Conservation (phyloP, 2,113 vertebrate species). For the Vidua macroura region DNA sequence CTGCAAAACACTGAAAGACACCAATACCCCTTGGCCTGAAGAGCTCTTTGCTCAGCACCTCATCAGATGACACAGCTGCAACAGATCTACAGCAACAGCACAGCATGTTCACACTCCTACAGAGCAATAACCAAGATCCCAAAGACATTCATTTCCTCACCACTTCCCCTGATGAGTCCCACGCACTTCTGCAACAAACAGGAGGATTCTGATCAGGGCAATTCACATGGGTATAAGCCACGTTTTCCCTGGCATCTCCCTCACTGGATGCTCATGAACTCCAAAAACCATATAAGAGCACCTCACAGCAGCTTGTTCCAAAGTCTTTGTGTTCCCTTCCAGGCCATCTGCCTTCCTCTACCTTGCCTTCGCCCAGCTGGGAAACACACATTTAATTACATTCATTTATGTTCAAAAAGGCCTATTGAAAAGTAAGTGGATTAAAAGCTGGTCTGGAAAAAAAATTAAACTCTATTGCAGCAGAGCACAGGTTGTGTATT, state of each 20-base stretch:
- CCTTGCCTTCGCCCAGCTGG: background rate
- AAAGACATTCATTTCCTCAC: background rate
- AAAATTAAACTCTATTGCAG: background rate
- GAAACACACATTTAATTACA: slow-evolving; percentile 27
- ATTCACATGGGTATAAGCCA: background rate
- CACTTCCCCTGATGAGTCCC: background rate
- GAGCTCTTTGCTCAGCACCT: background rate
- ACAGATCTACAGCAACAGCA: background rate
- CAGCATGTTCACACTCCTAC: background rate
- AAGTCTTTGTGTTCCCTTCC: background rate
- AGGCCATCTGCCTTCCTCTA: background rate
- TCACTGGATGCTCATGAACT: background rate
- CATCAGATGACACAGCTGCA: background rate
- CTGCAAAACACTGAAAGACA: background rate
- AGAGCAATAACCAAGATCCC: background rate
- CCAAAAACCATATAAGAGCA: background rate
- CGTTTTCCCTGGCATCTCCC: background rate
- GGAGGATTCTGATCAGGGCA: background rate
- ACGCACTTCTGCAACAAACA: background rate
- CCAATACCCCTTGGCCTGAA: background rate
- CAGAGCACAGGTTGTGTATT: background rate
- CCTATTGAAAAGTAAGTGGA: slow-evolving; percentile 38
- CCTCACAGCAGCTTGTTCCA: background rate
- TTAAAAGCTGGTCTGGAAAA: slow-evolving; percentile 36
- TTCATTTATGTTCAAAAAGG: slow-evolving; percentile 15